These are phyloP conservation scores for Exephanes ischioxanthus DNA, from an alignment of 2,888 invertebrate species.

Conservation along the genomic window DNA sequence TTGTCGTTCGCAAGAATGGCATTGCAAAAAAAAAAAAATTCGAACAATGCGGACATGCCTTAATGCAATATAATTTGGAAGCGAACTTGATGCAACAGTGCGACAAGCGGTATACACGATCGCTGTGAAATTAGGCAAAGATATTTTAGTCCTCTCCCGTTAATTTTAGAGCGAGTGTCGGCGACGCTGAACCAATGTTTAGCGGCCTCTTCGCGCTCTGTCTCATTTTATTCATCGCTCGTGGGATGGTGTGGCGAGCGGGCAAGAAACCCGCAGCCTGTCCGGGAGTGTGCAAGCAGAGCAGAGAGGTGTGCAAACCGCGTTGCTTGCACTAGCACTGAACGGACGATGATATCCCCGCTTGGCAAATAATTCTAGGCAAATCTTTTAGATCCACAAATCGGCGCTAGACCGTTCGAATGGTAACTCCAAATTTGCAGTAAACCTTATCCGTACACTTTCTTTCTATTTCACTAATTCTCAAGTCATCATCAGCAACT, in stretches of 20 bases:
- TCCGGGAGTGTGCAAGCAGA: conserved; percentile 4
- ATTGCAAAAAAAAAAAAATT: too few relatives aligned
- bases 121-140: conserved; percentile 54
- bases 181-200: conserved; percentile 49
- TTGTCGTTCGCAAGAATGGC: too few relatives aligned
- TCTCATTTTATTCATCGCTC: conserved; percentile 57
- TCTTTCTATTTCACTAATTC: not conserved
- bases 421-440: not conserved
- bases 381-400: conserved; percentile 2
- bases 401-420: not conserved
- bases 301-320: conserved; percentile 7
- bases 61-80: too few relatives aligned
- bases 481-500: too few relatives aligned
- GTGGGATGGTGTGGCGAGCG: conserved; percentile 6
- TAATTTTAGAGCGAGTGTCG: conserved; percentile 66
- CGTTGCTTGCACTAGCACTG: not conserved
- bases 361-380: conserved; percentile 12
- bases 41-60: too few relatives aligned
- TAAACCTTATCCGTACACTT: not conserved
- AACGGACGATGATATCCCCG: conserved; percentile 7
- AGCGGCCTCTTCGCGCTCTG: conserved; percentile 33
- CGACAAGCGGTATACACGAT: conserved; percentile 21
- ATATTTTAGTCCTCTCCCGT: conserved; percentile 63
- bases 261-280: not conserved
- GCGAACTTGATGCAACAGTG: too few relatives aligned